These are phyloP conservation scores for Malurus splendens DNA, from an alignment of 2,797 vertebrate genomes.

Conservation along the genomic window DNA sequence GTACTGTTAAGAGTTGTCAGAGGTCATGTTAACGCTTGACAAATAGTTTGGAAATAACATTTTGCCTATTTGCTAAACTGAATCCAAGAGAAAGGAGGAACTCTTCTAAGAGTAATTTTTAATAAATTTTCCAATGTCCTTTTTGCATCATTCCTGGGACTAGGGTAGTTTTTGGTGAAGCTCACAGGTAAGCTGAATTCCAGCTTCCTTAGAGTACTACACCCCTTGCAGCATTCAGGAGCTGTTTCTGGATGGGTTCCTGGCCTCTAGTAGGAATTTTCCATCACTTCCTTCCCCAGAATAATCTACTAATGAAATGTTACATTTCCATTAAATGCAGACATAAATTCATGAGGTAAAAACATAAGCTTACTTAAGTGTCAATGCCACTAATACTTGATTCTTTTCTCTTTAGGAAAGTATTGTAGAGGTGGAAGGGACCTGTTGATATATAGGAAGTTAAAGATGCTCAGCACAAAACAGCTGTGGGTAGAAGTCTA, in stretches of 20 bases:
- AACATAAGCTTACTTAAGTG: not conserved
- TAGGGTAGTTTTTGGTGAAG: not conserved
- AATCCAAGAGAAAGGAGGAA: not conserved
- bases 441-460: not conserved
- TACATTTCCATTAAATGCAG: not conserved
- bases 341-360: not conserved
- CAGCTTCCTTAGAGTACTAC: fast-evolving
- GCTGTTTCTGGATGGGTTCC: not conserved
- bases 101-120: not conserved
- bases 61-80: not conserved
- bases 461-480: not conserved
- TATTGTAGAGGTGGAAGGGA: not conserved
- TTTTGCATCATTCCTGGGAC: not conserved
- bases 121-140: not conserved
- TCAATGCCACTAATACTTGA: not conserved
- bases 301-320: not conserved
- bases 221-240: not conserved
- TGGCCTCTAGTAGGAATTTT: not conserved
- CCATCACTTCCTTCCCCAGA: not conserved
- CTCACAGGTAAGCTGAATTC: not conserved
- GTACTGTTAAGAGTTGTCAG: not conserved
- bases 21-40: not conserved
- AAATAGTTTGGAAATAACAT: not conserved
- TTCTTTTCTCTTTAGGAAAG: not conserved
- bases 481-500: not conserved